Percentiles rank a stretch among this genome's conserved stretches.
phyloP scores from a whole-genome alignment of 1,140 invertebrate species.

The Drosophila repletoides region DNA sequence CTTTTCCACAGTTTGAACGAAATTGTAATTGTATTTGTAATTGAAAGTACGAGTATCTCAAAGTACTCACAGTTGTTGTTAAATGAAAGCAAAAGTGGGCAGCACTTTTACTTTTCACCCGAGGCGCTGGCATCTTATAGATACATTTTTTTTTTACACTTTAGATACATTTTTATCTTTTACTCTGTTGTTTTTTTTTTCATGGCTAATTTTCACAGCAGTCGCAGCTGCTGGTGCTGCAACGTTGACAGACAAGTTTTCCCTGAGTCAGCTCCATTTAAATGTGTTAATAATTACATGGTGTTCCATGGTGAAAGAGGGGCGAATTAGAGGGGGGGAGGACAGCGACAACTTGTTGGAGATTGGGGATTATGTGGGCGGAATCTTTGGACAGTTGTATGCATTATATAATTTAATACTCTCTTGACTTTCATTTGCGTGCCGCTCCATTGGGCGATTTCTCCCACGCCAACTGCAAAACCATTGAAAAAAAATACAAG shows the following conservation, averaged over 20 bases:
- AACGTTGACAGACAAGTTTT: conserved; percentile 57
- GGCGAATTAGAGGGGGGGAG: neutral
- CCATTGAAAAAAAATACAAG: neutral
- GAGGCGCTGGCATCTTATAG: conserved; percentile 35
- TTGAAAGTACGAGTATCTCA: conserved; percentile 10
- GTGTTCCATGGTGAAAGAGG: neutral
- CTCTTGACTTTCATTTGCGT: conserved; percentile 37
- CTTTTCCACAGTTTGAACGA: conserved; percentile 1
- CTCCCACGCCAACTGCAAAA: conserved; percentile 22
- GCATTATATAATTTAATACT: conserved; percentile 36
- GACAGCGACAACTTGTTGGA: neutral
- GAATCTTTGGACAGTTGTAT: neutral
- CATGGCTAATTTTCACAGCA: conserved; percentile 59
- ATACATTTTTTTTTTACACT: too few species aligned
- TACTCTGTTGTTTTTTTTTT: too few species aligned
- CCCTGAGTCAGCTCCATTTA: conserved; percentile 24
- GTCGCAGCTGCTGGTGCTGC: conserved; percentile 23
- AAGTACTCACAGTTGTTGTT: conserved; percentile 3
- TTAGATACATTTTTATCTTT: too few species aligned
- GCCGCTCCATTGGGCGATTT: conserved; percentile 36
- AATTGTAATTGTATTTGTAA: conserved; percentile 2
- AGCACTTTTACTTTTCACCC: conserved; percentile 72
- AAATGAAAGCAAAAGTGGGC: conserved; percentile 69
- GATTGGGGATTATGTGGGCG: conserved; percentile 23
- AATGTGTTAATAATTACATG: conserved; percentile 40